Conservation (phyloP, 1,140 invertebrate genomes). For the Aphis gossypii region DNA sequence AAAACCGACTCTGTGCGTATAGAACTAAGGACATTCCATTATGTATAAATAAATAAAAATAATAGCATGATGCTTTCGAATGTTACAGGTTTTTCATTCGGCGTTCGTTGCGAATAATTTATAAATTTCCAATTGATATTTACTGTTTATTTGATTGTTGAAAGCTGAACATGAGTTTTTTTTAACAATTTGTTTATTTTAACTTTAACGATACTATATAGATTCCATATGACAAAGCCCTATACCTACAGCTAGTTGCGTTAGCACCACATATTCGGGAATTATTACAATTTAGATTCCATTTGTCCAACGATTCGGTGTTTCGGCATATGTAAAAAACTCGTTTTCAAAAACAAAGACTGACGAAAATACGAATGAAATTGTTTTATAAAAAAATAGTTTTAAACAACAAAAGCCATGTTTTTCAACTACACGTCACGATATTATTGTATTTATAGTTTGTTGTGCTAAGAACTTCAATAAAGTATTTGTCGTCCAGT, state of each 20-base stretch:
- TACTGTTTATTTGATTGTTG: background rate
- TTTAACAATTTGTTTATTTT: background rate
- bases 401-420: background rate
- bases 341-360: conserved; percentile 13
- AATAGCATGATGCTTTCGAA: too few species aligned
- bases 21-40: background rate
- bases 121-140: background rate
- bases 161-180: background rate
- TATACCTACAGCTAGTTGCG: background rate
- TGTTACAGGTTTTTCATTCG: background rate
- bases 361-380: background rate
- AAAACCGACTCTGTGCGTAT: background rate
- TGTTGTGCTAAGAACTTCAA: background rate
- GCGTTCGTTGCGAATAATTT: background rate
- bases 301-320: background rate
- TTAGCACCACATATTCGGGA: background rate
- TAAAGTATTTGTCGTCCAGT: background rate
- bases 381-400: background rate
- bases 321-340: background rate
- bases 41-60: background rate
- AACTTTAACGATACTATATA: background rate
- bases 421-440: background rate
- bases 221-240: background rate
- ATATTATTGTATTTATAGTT: conserved; percentile 4
- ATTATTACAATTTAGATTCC: background rate